Percentiles rank a stretch among this genome's conserved stretches.
phyloP scores from a whole-genome alignment of 2,797 vertebrate genomes.

The Uromys caudimaculatus region DNA sequence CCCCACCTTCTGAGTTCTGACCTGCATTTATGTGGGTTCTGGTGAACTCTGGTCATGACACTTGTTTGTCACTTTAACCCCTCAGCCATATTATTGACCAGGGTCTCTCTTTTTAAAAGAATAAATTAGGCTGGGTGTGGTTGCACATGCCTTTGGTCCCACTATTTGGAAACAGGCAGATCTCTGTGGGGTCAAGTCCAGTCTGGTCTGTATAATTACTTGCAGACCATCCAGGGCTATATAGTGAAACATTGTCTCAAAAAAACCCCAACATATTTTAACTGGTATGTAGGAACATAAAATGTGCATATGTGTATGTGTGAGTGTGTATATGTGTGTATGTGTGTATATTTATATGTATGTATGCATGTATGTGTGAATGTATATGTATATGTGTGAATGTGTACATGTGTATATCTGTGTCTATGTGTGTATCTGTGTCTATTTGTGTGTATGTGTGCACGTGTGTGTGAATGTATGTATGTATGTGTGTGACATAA shows the following conservation, averaged over 20 bases:
- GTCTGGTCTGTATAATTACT: not conserved
- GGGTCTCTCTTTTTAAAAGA: not conserved
- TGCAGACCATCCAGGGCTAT: not conserved
- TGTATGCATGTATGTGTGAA: not conserved
- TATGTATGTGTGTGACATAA: not conserved
- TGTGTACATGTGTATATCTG: not conserved
- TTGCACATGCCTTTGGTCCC: not conserved
- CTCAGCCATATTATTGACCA: not conserved
- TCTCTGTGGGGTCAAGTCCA: not conserved
- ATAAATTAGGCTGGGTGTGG: not conserved
- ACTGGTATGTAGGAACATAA: not conserved
- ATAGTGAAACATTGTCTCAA: not conserved
- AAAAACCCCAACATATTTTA: not conserved
- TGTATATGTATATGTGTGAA: not conserved
- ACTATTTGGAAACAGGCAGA: not conserved
- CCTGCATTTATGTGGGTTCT: not conserved
- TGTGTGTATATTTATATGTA: not conserved
- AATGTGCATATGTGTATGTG: not conserved
- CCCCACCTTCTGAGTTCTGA: not conserved
- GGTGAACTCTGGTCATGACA: not conserved
- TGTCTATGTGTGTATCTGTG: not conserved
- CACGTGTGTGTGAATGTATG: not conserved
- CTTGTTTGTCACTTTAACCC: not conserved
- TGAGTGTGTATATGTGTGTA: not conserved
- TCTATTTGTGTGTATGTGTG: no score